Percentiles rank a stretch among this genome's conserved stretches.
phyloP scores from a whole-genome alignment of 2,888 invertebrate genomes.

The Malthinus flaveolus region DNA sequence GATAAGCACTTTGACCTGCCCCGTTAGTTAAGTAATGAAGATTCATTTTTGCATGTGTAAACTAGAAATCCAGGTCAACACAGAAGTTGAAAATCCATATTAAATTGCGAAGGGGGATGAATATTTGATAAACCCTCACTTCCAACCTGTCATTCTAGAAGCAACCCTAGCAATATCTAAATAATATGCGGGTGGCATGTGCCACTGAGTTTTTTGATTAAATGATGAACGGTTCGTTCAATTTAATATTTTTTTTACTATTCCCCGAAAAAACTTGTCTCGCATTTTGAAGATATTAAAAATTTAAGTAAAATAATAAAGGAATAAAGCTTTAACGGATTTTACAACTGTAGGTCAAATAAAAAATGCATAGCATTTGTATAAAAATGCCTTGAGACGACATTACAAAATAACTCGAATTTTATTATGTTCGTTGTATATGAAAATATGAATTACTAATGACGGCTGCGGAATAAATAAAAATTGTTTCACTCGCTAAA shows the following conservation, averaged over 20 bases:
- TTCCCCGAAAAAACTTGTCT: neutral
- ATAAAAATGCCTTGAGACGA: constrained; percentile 1
- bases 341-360: neutral
- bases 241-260: constrained; percentile 11
- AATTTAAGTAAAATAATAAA: constrained; percentile 1
- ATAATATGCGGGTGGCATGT: constrained; percentile 31
- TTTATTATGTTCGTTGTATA: neutral
- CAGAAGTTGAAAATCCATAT: constrained; percentile 31
- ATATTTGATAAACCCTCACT: constrained; percentile 31
- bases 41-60: constrained; percentile 30
- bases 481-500: neutral
- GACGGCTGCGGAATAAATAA: constrained; percentile 1
- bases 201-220: constrained; percentile 28
- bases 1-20: constrained; percentile 25
- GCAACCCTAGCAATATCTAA: constrained; percentile 31
- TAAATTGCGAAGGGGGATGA: constrained; percentile 29
- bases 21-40: constrained; percentile 24
- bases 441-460: constrained; percentile 7
- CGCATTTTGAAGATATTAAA: neutral
- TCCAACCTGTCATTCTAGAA: constrained; percentile 31
- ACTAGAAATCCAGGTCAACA: constrained; percentile 31
- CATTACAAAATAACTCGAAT: neutral
- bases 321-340: neutral
- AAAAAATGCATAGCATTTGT: neutral
- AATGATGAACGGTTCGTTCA: constrained; percentile 26